A percentile compares a stretch with the other conserved stretches of the same genome.
phyloP scores from a whole-genome alignment of 2,888 invertebrate genomes.

The Amblyjoppa proteus region DNA sequence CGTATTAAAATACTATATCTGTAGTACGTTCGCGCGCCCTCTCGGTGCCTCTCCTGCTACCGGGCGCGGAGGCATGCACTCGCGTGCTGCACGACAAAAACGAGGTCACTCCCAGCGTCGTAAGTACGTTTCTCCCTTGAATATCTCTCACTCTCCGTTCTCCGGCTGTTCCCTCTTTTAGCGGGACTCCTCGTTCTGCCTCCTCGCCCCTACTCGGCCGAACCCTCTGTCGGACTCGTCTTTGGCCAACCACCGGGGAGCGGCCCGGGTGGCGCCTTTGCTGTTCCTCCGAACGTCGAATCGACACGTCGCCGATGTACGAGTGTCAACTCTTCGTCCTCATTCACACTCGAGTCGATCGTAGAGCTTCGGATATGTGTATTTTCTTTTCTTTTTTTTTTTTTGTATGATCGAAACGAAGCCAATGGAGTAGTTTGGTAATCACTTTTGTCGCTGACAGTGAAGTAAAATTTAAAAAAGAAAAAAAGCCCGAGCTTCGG shows the following conservation, averaged over 20 bases:
- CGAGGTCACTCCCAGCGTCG: slow-evolving; percentile 66
- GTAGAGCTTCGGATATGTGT: no score
- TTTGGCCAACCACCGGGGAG: slow-evolving; percentile 24
- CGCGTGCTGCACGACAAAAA: slow-evolving; percentile 67
- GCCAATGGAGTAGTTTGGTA: no score
- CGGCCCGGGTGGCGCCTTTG: slow-evolving; percentile 16
- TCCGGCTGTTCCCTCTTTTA: slow-evolving; percentile 40
- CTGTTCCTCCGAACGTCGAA: slow-evolving; percentile 60
- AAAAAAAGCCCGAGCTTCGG: background rate
- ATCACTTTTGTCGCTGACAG: background rate
- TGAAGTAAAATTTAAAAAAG: background rate
- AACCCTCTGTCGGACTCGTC: slow-evolving; percentile 36
- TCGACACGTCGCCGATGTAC: slow-evolving; percentile 37
- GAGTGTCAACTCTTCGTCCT: no score
- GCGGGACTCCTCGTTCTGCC: slow-evolving; percentile 8
- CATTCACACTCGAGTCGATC: no score
- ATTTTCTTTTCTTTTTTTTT: no score
- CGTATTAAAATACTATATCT: slow-evolving; percentile 27
- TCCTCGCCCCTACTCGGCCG: slow-evolving; percentile 13
- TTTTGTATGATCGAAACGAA: no score
- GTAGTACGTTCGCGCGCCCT: slow-evolving; percentile 22
- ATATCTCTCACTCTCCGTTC: slow-evolving; percentile 48
- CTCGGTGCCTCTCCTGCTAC: slow-evolving; percentile 16
- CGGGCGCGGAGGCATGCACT: slow-evolving; percentile 52
- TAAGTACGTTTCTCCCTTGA: slow-evolving; percentile 66